Base-by-base conservation (phyloP, 2,888 invertebrate genomes). In the Fabriciana adippe region DNA sequence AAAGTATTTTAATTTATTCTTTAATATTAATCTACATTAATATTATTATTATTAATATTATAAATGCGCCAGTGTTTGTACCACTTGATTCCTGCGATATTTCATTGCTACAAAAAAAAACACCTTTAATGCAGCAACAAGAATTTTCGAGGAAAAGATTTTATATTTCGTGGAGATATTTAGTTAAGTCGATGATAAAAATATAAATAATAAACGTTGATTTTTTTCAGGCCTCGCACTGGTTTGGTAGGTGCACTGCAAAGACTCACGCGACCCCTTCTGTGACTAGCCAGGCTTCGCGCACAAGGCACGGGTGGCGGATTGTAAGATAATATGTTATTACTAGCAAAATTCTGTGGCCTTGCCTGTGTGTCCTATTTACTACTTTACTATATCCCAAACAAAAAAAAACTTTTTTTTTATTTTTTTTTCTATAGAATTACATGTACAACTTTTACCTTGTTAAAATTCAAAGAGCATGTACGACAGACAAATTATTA, bases 231-330 rank as follows among this genome's bases (percentile, higher is more conserved):
- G 75, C 79, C 88, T 68, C 89, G 90, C 73, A 88, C 87, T 73
- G 92, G 92, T 75, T 86, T 92, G 82, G 81, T 91, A 89, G 92
- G 92, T 74, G 91, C 81, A 70, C 82, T 92, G 77, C 82, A 86
- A 77, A 81, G 87, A 73, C 80, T 90, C 72, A 83, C 85, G 76
- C 87, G 89, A 61, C 90, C 92, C 74, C 86, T 90, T 81, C 90
- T 92, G 87, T 92, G 92, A 92, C 92, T 92, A 92, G 90, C 87
- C 81, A 86, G 90, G 81, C 81, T 82, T 67, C 83, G 90, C 74
- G 87, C 87, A 67, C 79, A 88, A 87, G 92, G 90, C 76, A 92
- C 92, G 92, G 92, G 89, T 77, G 90, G 90, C 89, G 91, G 90
- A 90, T 86, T 92, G 92, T 92, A 85, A 90, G 92, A 55, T 31